These are phyloP conservation scores for Eurytoma californica DNA, from an alignment of 2,888 invertebrate species.

Conservation along the genomic window DNA sequence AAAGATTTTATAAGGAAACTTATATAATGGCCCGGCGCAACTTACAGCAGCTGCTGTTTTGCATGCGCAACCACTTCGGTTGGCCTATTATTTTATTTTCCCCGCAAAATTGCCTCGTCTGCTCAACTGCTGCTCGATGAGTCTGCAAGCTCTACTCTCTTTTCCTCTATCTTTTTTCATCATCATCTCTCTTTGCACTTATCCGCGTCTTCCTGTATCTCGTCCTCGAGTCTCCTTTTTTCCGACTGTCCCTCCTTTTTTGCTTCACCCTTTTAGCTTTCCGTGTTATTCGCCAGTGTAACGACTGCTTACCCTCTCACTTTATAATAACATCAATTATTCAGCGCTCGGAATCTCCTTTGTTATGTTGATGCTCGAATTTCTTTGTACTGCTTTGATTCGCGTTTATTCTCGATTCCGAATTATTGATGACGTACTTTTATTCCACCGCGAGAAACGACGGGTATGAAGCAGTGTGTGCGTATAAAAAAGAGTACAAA, in stretches of 20 bases:
- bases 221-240: neutral
- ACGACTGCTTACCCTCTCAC: neutral
- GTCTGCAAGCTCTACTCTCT: neutral
- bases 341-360: slow-evolving; percentile 31
- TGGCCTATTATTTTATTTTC: slow-evolving; percentile 59
- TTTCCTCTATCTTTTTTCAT: no score
- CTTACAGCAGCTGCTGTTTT: slow-evolving; percentile 53
- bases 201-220: slow-evolving; percentile 21
- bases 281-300: slow-evolving; percentile 17
- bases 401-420: no score
- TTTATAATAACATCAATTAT: slow-evolving; percentile 33
- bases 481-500: no score
- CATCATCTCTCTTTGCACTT: slow-evolving; percentile 11
- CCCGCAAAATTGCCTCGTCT: slow-evolving; percentile 59
- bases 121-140: slow-evolving; percentile 54
- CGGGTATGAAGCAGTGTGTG: neutral
- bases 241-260: slow-evolving; percentile 23
- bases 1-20: slow-evolving; percentile 44
- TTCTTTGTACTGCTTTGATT: neutral
- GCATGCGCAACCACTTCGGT: slow-evolving; percentile 51
- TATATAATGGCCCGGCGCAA: neutral
- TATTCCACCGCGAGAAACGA: neutral
- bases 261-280: slow-evolving; percentile 5
- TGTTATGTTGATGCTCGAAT: slow-evolving; percentile 7
- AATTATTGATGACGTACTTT: neutral